Evolutionary conservation across 2,113 vertebrate genomes (phyloP).

Genomic region (Syngnathus floridae): DNA sequence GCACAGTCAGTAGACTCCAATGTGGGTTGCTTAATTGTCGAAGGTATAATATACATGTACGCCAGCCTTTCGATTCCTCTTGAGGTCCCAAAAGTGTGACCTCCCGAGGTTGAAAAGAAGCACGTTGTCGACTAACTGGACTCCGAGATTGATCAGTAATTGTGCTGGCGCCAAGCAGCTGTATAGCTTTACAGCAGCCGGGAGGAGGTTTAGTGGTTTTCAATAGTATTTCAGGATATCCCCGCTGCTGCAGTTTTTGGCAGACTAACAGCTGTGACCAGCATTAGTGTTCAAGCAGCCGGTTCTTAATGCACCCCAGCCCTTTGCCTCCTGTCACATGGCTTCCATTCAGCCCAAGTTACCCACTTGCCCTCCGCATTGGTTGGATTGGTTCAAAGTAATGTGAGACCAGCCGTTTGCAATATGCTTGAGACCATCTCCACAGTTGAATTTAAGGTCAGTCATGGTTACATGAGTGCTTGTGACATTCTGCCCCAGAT

Average conservation of each 20-base stretch:
- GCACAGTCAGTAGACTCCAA: conserved; percentile 12
- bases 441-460: conserved; percentile 46
- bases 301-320: conserved; percentile 62
- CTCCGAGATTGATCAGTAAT: conserved; percentile 67
- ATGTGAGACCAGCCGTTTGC: conserved; percentile 42
- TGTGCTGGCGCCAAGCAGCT: conserved; percentile 58
- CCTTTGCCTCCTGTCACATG: conserved; percentile 66
- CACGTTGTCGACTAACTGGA: conserved; percentile 44
- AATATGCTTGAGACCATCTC: conserved; percentile 25
- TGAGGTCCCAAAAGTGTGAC: conserved; percentile 38
- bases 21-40: conserved; percentile 13
- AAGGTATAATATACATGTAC: not conserved
- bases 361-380: conserved; percentile 43
- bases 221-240: conserved; percentile 72
- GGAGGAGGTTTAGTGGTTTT: conserved; percentile 68
- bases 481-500: conserved; percentile 35
- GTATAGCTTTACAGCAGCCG: conserved; percentile 64
- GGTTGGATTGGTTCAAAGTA: conserved; percentile 45
- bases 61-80: conserved; percentile 8
- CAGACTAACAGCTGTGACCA: conserved; percentile 66
- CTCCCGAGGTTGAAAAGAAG: conserved; percentile 50
- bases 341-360: conserved; percentile 50
- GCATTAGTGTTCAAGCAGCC: conserved; percentile 63
- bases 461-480: conserved; percentile 30
- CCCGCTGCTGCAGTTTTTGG: conserved; percentile 61